phyloP scores from a whole-genome alignment of 2,113 vertebrate genomes.

The Pteruthius melanotis region DNA sequence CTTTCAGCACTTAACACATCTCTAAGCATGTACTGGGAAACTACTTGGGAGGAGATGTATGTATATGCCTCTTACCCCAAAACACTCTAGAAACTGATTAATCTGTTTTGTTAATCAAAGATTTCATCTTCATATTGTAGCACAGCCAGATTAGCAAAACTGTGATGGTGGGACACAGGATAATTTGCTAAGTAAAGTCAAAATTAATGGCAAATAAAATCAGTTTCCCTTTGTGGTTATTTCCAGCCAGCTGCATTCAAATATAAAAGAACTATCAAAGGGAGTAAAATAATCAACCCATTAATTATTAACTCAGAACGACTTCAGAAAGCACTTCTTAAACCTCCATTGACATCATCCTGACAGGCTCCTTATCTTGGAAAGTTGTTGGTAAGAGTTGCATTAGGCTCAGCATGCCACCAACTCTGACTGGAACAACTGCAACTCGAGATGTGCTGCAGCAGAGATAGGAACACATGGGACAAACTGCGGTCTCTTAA shows the following conservation, averaged over 20 bases:
- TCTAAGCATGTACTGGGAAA: constrained; percentile 39
- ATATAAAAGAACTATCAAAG: constrained; percentile 78
- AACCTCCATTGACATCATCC: constrained; percentile 74
- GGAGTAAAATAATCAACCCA: constrained; percentile 57
- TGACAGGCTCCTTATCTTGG: constrained; percentile 68
- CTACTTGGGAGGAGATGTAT: constrained; percentile 36
- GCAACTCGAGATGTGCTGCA: constrained; percentile 5
- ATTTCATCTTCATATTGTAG: constrained; percentile 65
- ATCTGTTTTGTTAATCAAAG: constrained; percentile 65
- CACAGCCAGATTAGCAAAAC: constrained; percentile 52
- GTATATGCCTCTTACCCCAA: neutral
- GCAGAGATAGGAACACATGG: constrained; percentile 32
- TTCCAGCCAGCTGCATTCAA: constrained; percentile 74
- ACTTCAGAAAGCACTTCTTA: constrained; percentile 78
- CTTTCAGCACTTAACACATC: constrained; percentile 49
- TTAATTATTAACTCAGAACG: constrained; percentile 81
- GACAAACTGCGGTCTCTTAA: constrained; percentile 33
- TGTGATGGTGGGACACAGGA: constrained; percentile 19
- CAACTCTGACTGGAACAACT: constrained; percentile 41
- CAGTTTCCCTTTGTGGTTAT: constrained; percentile 74
- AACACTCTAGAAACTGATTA: constrained; percentile 53
- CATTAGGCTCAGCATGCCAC: constrained; percentile 63
- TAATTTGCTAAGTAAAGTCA: constrained; percentile 69
- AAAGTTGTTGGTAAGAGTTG: constrained; percentile 72
- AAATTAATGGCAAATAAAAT: constrained; percentile 79